Percentiles rank a stretch among this genome's conserved stretches.
phyloP scores from a whole-genome alignment of 1,140 invertebrate species.

The Andrena cerasifolii region DNA sequence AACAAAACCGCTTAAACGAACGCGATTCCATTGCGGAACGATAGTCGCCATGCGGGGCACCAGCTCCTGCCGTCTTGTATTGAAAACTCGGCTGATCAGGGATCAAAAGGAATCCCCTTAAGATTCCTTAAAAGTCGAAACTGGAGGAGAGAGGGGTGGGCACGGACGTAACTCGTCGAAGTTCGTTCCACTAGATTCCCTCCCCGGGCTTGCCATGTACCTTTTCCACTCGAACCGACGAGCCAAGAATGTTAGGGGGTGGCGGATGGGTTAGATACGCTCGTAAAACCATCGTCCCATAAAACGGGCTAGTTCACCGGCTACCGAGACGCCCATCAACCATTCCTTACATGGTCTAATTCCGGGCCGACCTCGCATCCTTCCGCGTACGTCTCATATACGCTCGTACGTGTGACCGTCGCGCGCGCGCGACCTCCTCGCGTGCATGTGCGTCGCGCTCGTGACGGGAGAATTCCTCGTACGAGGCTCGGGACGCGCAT shows the following conservation, averaged over 20 bases:
- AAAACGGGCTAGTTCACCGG: conserved; percentile 74
- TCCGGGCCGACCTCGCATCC: conserved; percentile 59
- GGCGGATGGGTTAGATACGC: conserved; percentile 69
- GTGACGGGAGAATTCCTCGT: too few relatives aligned
- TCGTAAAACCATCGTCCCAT: conserved; percentile 79
- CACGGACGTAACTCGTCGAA: conserved; percentile 33
- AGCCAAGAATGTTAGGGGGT: conserved; percentile 56
- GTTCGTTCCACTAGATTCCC: conserved; percentile 46
- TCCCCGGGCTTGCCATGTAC: conserved; percentile 39
- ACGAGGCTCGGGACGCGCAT: too few relatives aligned
- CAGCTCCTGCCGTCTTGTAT: background rate
- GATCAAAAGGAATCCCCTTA: conserved; percentile 14
- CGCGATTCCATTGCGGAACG: background rate
- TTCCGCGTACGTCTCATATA: conserved; percentile 18
- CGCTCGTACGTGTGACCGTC: conserved; percentile 1
- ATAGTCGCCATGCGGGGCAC: background rate
- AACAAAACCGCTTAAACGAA: background rate
- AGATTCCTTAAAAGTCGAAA: conserved; percentile 40
- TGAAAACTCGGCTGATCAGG: conserved; percentile 43
- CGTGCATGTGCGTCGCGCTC: background rate
- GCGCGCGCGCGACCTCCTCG: background rate
- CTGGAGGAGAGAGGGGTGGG: background rate
- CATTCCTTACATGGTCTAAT: conserved; percentile 77
- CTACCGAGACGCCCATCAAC: conserved; percentile 73
- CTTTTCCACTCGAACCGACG: conserved; percentile 50